Evolutionary conservation across 2,797 vertebrate species (phyloP).

Genomic region (Epinephelus malabaricus): DNA sequence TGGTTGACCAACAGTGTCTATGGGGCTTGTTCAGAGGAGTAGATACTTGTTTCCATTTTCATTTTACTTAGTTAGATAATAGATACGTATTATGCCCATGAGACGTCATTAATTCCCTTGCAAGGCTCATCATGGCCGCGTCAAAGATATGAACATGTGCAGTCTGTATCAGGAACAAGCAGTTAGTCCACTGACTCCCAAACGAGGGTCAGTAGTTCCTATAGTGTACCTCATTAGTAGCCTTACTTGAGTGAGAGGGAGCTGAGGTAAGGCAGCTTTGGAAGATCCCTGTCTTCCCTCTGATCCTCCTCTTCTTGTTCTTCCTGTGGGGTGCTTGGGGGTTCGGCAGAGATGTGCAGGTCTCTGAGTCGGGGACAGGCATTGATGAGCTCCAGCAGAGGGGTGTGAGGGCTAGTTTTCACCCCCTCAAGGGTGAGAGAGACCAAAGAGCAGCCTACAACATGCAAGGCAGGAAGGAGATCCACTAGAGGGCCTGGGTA

Average conservation of each 20-base stretch:
- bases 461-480: conserved; percentile 69
- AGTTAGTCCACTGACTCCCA: not conserved
- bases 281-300: conserved; percentile 41
- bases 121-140: not conserved
- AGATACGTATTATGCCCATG: not conserved
- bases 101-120: not conserved
- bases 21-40: not conserved
- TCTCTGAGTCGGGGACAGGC: conserved; percentile 82
- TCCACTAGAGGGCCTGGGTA: conserved; percentile 74
- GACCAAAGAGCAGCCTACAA: conserved; percentile 75
- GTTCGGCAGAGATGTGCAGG: conserved; percentile 79
- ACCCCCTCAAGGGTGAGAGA: conserved; percentile 87
- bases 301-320: conserved; percentile 14
- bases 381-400: conserved; percentile 79
- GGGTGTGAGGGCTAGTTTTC: conserved; percentile 60
- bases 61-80: not conserved
- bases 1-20: not conserved
- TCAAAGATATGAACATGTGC: not conserved
- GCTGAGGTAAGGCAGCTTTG: conserved; percentile 74
- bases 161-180: not conserved
- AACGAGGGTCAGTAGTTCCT: not conserved
- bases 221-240: not conserved
- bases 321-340: conserved; percentile 23
- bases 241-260: conserved; percentile 83
- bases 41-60: not conserved